phyloP scores from a whole-genome alignment of 2,797 vertebrate species.

The Podarcis siculus region DNA sequence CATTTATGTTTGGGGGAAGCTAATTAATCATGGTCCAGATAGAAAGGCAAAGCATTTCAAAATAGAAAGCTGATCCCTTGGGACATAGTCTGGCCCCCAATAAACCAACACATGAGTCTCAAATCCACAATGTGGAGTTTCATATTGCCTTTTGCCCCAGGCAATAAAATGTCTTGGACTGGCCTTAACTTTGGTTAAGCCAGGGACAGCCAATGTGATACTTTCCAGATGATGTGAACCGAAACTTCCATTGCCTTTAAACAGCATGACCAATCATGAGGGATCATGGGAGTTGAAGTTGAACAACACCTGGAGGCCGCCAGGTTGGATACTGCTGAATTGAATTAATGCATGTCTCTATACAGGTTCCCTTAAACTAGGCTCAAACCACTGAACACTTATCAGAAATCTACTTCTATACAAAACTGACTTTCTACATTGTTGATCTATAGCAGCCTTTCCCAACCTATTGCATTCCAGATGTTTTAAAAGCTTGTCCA shows the following conservation, averaged over 20 bases:
- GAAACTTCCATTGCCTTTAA: no score
- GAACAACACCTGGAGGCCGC: no score
- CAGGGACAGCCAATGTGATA: no score
- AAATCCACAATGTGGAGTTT: neutral
- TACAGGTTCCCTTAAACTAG: constrained; percentile 19
- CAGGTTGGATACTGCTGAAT: no score
- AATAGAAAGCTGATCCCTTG: neutral
- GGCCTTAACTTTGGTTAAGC: no score
- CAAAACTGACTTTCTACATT: constrained; percentile 15
- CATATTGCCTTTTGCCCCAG: no score
- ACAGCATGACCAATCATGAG: no score
- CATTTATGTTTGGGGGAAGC: neutral
- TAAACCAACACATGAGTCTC: neutral
- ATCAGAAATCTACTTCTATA: constrained; percentile 57
- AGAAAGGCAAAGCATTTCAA: neutral
- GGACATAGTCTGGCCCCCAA: neutral
- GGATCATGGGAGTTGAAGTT: no score
- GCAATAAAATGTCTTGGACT: no score
- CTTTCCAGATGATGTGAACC: no score
- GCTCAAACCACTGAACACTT: constrained; percentile 51
- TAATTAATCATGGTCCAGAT: neutral
- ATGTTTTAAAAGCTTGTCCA: no score
- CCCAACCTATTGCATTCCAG: no score
- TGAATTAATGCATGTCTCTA: neutral
- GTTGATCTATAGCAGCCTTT: neutral